Base-by-base conservation (phyloP, 2,888 invertebrate genomes). In the Trichopria drosophilae region DNA sequence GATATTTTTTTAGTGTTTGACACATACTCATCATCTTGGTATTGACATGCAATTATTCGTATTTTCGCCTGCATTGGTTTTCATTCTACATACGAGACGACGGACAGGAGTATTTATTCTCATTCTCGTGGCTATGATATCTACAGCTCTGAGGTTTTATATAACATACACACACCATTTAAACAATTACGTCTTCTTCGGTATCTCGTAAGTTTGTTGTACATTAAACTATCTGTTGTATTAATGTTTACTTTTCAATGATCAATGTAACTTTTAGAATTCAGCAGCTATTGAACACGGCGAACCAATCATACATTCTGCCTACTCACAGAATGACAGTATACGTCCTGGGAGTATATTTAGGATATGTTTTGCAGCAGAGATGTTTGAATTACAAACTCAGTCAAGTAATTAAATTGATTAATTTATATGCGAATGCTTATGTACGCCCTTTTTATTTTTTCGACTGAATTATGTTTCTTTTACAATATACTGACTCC, bases 1-100 rank as follows among this genome's bases (percentile, higher is more conserved):
- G n/a, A n/a, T 19, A 26, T 39, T 43, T 52, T 78, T 76, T 50
- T 67, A 84, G 84, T 86, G 86, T 64, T 73, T 86, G 16, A 86
- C 85, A 1, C 86, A 86, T 59, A 86, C 86, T 0, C 86, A 86
- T 69, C 86, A 86, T 64, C 65, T 86, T 40, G 86, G 86, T 24
- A 86, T 86, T 54, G 86, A 86, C 63, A 86, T 84, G 1, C 84
- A 86, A 71, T 69, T 86, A 16, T 86, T 86, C 65, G 76, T 81
- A 1, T 62, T 82, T 13, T 83, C 85, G 1, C 86, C 86, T 0
- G 60, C 84, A 6, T 72, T 85, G 64, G 79, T 84, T 3, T 72
- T 78, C 34, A 45, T 78, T 2, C 64, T 86, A 13, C 85, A 84
- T 80, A 83, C 81, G 59, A 83, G 80, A 79, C 84, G 83, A 3